A percentile compares a stretch with the other conserved stretches of the same genome.
Evolutionary conservation across 2,113 vertebrate species (phyloP).

Genomic region (Proterorhinus semilunaris): DNA sequence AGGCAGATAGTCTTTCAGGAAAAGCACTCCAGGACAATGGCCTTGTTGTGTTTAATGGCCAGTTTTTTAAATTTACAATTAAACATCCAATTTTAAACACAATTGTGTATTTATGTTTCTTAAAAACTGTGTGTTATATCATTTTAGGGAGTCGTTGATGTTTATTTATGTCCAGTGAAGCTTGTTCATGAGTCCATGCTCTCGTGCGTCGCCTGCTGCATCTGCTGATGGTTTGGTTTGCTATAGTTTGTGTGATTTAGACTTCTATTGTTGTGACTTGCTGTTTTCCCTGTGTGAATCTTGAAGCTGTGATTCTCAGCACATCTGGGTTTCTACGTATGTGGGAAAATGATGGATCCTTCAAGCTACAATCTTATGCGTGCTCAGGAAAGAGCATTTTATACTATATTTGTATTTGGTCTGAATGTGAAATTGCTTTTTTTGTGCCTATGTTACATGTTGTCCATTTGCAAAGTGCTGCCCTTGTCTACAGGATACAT

Average conservation of each 20-base stretch:
- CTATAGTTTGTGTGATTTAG: background rate
- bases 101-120: conserved; percentile 21
- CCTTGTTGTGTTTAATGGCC: conserved; percentile 60
- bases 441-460: background rate
- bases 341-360: conserved; percentile 52
- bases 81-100: conserved; percentile 54
- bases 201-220: background rate
- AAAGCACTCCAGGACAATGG: conserved; percentile 65
- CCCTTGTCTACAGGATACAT: too few relatives aligned
- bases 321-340: conserved; percentile 68
- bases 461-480: background rate
- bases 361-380: conserved; percentile 37
- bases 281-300: conserved; percentile 42
- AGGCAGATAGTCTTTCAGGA: conserved; percentile 66
- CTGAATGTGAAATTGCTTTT: too few relatives aligned
- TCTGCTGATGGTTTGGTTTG: background rate
- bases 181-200: background rate
- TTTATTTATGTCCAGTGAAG: background rate
- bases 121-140: too few relatives aligned
- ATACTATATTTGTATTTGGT: background rate
- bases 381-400: conserved; percentile 32
- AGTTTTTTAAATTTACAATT: conserved; percentile 55
- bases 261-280: conserved; percentile 8
- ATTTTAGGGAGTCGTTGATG: too few relatives aligned
- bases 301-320: conserved; percentile 31